Percentiles rank a stretch among this genome's conserved stretches.
Conservation (phyloP, 2,888 invertebrate genomes). For the Pedicia rivosa region DNA sequence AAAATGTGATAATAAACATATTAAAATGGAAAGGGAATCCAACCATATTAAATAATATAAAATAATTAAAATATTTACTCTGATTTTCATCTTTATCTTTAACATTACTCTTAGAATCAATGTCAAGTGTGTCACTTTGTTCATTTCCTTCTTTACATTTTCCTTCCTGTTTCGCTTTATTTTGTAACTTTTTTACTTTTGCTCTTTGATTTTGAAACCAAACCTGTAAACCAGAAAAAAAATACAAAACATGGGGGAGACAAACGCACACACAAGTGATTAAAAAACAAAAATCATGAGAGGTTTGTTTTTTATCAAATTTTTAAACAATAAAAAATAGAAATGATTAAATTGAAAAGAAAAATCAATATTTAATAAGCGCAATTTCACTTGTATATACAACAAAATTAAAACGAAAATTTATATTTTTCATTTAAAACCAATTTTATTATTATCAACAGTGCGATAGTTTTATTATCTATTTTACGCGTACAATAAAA, state of each 20-base stretch:
- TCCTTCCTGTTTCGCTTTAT: slow-evolving; percentile 42
- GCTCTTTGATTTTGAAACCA: slow-evolving; percentile 51
- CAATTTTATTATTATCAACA: no score
- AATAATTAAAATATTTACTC: slow-evolving; percentile 31
- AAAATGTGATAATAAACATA: neutral
- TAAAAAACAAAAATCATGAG: no score
- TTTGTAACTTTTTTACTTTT: slow-evolving; percentile 49
- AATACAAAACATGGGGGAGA: neutral
- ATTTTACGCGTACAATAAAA: no score
- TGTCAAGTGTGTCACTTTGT: slow-evolving; percentile 33
- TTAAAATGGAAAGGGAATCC: slow-evolving; percentile 19
- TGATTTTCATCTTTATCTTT: slow-evolving; percentile 44
- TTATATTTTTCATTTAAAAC: no score
- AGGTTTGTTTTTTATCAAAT: no score
- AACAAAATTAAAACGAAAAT: no score
- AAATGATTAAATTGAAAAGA: no score
- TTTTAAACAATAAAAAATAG: no score
- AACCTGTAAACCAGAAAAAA: slow-evolving; percentile 28
- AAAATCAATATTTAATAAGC: no score
- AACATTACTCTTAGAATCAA: slow-evolving; percentile 34
- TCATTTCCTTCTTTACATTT: slow-evolving; percentile 26
- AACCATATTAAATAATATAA: slow-evolving; percentile 17
- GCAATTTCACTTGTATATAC: no score
- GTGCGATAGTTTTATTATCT: no score
- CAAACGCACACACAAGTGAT: neutral